Conservation (phyloP, 92 coral and sea anemone genomes). For the Zoanthus solanderi region DNA sequence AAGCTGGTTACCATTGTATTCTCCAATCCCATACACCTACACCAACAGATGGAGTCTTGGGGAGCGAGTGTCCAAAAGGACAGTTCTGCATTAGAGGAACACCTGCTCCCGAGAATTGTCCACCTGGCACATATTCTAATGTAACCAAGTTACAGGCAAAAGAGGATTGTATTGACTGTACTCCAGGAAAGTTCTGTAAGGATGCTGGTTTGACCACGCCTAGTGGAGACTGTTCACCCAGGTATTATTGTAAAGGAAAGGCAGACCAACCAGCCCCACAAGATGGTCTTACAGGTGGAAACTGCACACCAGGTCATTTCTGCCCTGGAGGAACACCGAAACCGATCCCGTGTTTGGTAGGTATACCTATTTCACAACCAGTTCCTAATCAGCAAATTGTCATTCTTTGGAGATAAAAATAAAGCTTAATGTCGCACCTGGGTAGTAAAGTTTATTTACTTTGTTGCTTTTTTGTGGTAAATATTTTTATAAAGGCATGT, state of each 20-base stretch:
- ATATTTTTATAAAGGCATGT: too few relatives aligned
- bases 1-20: slow-evolving; percentile 91
- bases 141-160: slow-evolving; percentile 67
- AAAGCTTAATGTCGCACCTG: too few relatives aligned
- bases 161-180: slow-evolving; percentile 80
- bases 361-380: background rate
- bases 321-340: slow-evolving; percentile 91
- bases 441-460: too few relatives aligned
- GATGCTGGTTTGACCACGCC: slow-evolving; percentile 86
- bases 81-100: slow-evolving; percentile 89
- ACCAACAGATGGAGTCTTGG: slow-evolving; percentile 84
- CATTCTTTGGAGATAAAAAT: background rate
- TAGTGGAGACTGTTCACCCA: slow-evolving; percentile 87
- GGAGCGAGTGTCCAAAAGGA: slow-evolving; percentile 92
- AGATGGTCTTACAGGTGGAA: slow-evolving; percentile 90
- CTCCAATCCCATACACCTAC: slow-evolving; percentile 83
- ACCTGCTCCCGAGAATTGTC: slow-evolving; percentile 89
- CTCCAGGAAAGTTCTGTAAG: slow-evolving; percentile 94
- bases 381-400: background rate
- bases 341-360: slow-evolving; percentile 95
- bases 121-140: slow-evolving; percentile 92
- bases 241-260: slow-evolving; percentile 88
- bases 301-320: slow-evolving; percentile 96
- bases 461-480: too few relatives aligned
- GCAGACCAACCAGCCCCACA: slow-evolving; percentile 91